Evolutionary conservation across 2,888 invertebrate species (phyloP).

Genomic region (Drosophila antonietae): DNA sequence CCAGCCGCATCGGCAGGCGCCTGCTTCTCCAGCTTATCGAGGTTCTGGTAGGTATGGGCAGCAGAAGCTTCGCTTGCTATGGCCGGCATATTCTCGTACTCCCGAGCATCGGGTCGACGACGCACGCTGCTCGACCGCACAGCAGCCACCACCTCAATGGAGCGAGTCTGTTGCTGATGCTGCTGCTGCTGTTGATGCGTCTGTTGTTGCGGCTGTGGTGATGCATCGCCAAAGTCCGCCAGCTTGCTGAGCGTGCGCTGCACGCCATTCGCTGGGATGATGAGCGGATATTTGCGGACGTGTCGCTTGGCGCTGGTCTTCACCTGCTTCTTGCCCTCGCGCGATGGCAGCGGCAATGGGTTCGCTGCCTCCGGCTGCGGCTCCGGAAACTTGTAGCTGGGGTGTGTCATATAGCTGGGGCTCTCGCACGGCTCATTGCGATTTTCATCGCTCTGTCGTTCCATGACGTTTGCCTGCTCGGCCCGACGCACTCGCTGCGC

Average conservation of each 20-base stretch:
- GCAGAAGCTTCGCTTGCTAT: constrained; percentile 24
- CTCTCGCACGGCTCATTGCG: constrained; percentile 82
- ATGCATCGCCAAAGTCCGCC: constrained; percentile 51
- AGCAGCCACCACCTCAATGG: constrained; percentile 76
- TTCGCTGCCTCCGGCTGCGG: constrained; percentile 83
- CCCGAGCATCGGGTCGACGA: constrained; percentile 51
- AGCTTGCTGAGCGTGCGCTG: constrained; percentile 88
- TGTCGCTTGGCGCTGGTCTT: constrained; percentile 88
- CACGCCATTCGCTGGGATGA: constrained; percentile 89
- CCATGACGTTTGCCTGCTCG: constrained; percentile 49
- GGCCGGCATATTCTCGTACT: constrained; percentile 72
- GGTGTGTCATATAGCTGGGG: constrained; percentile 83
- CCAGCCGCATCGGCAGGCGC: constrained; percentile 67
- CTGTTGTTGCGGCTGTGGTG: constrained; percentile 29
- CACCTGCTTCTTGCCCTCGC: constrained; percentile 87
- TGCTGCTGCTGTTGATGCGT: constrained; percentile 23
- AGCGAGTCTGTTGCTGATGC: constrained; percentile 22
- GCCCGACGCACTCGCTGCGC: constrained; percentile 76
- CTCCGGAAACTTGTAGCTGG: constrained; percentile 82
- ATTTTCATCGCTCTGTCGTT: constrained; percentile 48
- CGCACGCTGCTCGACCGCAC: constrained; percentile 68
- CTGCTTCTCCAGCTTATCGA: constrained; percentile 68
- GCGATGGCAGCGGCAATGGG: constrained; percentile 92
- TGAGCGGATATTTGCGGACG: constrained; percentile 92
- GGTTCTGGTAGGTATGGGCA: constrained; percentile 79